Base-by-base conservation (phyloP, 2,797 vertebrate genomes). In the Spizella passerina region DNA sequence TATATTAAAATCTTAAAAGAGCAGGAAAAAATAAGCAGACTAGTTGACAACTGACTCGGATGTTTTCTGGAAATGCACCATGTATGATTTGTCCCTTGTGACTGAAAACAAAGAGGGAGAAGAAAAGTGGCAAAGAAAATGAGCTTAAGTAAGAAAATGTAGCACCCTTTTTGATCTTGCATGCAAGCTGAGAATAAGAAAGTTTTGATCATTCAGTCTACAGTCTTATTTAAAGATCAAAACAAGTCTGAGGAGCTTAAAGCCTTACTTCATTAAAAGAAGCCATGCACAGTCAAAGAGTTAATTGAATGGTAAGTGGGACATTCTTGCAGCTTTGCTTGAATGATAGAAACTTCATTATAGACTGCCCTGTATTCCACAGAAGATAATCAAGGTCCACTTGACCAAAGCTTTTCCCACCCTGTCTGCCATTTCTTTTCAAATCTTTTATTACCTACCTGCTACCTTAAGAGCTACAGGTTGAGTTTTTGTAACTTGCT, bases 201-300 rank as follows among this genome's bases (percentile, higher is more conserved):
- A 78, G 79, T 84, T 94, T 89, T 29, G 3, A 70, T 59, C 69
- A 46, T 80, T 90, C 73, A 80, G 47, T 77, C 64, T 52, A 79
- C 36, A 72, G 47, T 22, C 41, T 91, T 64, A 77, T 71, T 93
- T 75, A 63, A 92, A 91, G 80, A 95, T 87, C 81, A 96, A 95
- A 95, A 82, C 50, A 82, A 83, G 64, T 27, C 39, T 49, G 19
- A 80, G 60, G 21, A 79, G 68, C 81, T 93, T 93, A 86, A 70
- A 85, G 59, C 64, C 81, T 86, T 44, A n/a, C 27, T 93, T 97
- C 86, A 68, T 94, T 95, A 91, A 79, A 93, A 57, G 61, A 73
- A 81, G 61, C 53, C 39, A 86, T 23, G 36, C 44, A 77, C 38
- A 91, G 46, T 81, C 86, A 90, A 86, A 91, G 60, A 72, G 70